Percentiles rank a stretch among this genome's conserved stretches.
phyloP scores from a whole-genome alignment of 2,113 vertebrate species.

The Cebus imitator region DNA sequence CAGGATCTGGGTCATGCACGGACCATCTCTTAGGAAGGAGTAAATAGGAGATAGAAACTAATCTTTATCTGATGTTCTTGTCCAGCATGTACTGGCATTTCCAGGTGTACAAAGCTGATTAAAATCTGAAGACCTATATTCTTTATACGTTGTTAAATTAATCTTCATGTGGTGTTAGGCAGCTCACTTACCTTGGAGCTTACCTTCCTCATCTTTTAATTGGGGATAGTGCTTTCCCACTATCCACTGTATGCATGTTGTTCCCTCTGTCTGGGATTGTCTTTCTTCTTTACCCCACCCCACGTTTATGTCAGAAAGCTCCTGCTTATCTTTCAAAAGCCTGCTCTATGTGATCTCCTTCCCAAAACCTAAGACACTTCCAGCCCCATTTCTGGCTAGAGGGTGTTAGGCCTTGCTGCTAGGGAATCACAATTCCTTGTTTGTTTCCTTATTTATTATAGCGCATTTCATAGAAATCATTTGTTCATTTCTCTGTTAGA shows the following conservation, averaged over 20 bases:
- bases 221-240: conserved; percentile 36
- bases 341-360: neutral
- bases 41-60: conserved; percentile 47
- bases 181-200: neutral
- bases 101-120: conserved; percentile 45
- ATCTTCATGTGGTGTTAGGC: conserved; percentile 14
- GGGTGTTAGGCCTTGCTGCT: neutral
- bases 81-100: conserved; percentile 27
- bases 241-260: neutral
- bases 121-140: conserved; percentile 34
- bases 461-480: conserved; percentile 1
- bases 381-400: neutral
- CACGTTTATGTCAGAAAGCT: neutral
- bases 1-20: neutral
- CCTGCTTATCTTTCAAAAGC: neutral
- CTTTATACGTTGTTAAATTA: conserved; percentile 28
- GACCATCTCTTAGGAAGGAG: conserved; percentile 25
- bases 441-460: conserved; percentile 39
- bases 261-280: neutral
- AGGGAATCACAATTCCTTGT: neutral
- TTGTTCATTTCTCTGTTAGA: neutral
- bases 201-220: conserved; percentile 50
- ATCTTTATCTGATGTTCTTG: conserved; percentile 43
- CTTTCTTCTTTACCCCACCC: neutral
- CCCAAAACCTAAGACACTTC: neutral